Conservation (phyloP, 2,113 vertebrate genomes). For the Tupaia chinensis region DNA sequence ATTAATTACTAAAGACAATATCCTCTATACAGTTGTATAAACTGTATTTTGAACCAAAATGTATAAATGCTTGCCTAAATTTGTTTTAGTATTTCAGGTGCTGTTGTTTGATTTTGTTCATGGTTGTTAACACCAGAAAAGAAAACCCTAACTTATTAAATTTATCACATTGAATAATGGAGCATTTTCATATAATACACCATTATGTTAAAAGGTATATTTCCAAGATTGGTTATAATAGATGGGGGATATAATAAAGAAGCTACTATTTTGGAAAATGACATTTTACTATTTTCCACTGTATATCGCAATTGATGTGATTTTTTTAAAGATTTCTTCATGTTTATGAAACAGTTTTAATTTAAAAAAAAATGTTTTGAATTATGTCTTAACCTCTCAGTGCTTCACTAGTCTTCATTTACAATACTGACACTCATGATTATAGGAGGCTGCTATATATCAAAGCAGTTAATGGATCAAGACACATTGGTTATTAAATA, state of each 20-base stretch:
- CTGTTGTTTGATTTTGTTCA: constrained; percentile 77
- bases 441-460: constrained; percentile 48
- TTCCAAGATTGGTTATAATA: constrained; percentile 79
- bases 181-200: constrained; percentile 80
- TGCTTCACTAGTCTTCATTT: constrained; percentile 80
- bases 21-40: constrained; percentile 84
- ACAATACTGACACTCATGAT: constrained; percentile 43
- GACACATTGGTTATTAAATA: constrained; percentile 64
- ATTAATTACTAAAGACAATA: constrained; percentile 75
- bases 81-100: constrained; percentile 81
- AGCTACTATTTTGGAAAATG: constrained; percentile 78
- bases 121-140: constrained; percentile 64
- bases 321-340: constrained; percentile 76
- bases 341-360: constrained; percentile 73
- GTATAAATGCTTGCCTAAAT: constrained; percentile 76
- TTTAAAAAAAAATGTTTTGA: constrained; percentile 69
- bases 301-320: constrained; percentile 70
- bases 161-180: constrained; percentile 76
- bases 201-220: constrained; percentile 76
- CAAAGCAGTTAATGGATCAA: constrained; percentile 66
- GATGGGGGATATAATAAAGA: constrained; percentile 78
- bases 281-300: constrained; percentile 62
- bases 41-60: constrained; percentile 87
- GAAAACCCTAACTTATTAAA: constrained; percentile 77
- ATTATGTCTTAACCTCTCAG: constrained; percentile 75